Percentiles rank a stretch among this genome's conserved stretches.
phyloP scores from a whole-genome alignment of 2,113 vertebrate genomes.

The human (Homo sapiens) region DNA sequence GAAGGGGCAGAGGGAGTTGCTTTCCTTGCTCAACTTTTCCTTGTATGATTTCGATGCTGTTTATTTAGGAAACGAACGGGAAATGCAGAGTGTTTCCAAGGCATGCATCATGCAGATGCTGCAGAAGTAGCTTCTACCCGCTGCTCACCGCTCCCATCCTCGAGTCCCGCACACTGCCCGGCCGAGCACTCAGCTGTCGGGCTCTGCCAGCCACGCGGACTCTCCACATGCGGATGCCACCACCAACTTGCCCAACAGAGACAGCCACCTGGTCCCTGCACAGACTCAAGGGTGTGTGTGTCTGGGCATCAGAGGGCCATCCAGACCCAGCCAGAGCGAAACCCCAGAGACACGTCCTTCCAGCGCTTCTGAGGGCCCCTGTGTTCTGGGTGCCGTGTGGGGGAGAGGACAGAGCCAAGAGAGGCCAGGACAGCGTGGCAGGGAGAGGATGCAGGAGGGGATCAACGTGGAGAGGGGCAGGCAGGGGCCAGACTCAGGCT shows the following conservation, averaged over 20 bases:
- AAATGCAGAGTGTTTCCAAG: not conserved
- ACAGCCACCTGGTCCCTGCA: not conserved
- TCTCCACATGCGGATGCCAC: not conserved
- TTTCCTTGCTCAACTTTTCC: not conserved
- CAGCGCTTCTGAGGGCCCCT: not conserved
- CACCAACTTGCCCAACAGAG: not conserved
- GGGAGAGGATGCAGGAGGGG: not conserved
- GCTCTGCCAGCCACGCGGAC: not conserved
- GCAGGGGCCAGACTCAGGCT: not conserved
- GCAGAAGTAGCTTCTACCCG: too few relatives aligned
- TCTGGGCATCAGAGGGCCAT: not conserved
- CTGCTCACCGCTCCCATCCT: too few relatives aligned
- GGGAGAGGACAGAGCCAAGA: not conserved
- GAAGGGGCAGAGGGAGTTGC: not conserved
- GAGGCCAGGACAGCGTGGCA: not conserved
- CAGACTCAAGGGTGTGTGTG: too few relatives aligned
- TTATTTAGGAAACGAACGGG: not conserved
- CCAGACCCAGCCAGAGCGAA: not conserved
- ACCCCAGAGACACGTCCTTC: not conserved
- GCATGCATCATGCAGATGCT: accelerated
- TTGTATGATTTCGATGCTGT: not conserved
- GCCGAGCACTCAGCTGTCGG: accelerated
- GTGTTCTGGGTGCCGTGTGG: not conserved
- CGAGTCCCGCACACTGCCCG: accelerated
- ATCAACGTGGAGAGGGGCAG: not conserved